Evolutionary conservation across 1,140 invertebrate species (phyloP).

Genomic region (Drosophila simulans): DNA sequence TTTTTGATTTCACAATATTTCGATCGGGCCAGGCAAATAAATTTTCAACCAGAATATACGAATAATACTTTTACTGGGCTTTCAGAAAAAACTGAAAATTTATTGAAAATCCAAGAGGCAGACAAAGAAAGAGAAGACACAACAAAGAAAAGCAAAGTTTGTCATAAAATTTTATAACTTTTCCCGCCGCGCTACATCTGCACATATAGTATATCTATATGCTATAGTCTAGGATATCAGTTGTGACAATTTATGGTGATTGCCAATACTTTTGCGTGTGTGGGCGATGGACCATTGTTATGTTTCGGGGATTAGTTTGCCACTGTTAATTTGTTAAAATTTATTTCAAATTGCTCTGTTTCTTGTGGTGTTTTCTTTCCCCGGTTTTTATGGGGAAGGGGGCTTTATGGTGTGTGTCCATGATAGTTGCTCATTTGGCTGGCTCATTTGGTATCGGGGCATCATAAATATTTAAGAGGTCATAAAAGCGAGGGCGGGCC

Average conservation of each 20-base stretch:
- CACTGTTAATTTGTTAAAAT: slow-evolving; percentile 65
- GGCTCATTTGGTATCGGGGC: slow-evolving; percentile 27
- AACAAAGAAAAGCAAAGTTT: slow-evolving; percentile 70
- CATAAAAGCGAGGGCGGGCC: slow-evolving; percentile 53
- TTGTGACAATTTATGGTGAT: slow-evolving; percentile 60
- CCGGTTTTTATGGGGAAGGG: neutral
- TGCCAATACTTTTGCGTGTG: slow-evolving; percentile 29
- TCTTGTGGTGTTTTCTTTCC: slow-evolving; percentile 8
- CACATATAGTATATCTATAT: slow-evolving; percentile 8
- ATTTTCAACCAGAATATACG: slow-evolving; percentile 41
- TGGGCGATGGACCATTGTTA: slow-evolving; percentile 45
- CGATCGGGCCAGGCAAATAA: slow-evolving; percentile 75
- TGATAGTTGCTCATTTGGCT: slow-evolving; percentile 40
- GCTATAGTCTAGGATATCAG: slow-evolving; percentile 45
- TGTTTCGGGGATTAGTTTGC: slow-evolving; percentile 45
- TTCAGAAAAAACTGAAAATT: slow-evolving; percentile 41
- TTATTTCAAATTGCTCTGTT: slow-evolving; percentile 48
- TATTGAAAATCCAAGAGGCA: slow-evolving; percentile 57
- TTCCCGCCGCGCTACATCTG: slow-evolving; percentile 9
- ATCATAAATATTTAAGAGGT: slow-evolving; percentile 74
- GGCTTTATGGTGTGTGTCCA: slow-evolving; percentile 27
- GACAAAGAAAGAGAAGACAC: slow-evolving; percentile 21
- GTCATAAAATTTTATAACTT: slow-evolving; percentile 68
- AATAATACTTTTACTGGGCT: slow-evolving; percentile 26
- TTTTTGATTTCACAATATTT: slow-evolving; percentile 82